Percentiles rank a stretch among this genome's conserved stretches.
These are phyloP conservation scores for Hippocampus barbouri DNA, from an alignment of 2,113 vertebrate species.

Conservation along the genomic window DNA sequence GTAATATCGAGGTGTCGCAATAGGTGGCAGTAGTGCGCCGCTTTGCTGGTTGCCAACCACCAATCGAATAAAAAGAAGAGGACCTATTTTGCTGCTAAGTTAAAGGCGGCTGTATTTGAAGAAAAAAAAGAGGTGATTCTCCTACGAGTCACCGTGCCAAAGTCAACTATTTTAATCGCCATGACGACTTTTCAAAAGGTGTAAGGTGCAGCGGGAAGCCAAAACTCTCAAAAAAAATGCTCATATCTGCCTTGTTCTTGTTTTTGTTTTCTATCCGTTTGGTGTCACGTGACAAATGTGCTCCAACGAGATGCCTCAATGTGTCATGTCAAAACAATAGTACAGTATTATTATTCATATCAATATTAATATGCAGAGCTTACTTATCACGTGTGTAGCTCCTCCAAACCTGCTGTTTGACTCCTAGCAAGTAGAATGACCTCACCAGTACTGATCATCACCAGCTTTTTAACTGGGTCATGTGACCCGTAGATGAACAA, in stretches of 20 bases:
- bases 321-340: slow-evolving; percentile 31
- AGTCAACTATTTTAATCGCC: slow-evolving; percentile 28
- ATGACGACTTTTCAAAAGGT: slow-evolving; percentile 34
- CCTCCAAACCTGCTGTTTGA: slow-evolving; percentile 17
- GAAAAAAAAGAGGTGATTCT: neutral
- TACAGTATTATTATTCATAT: slow-evolving; percentile 10
- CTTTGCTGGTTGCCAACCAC: neutral
- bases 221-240: slow-evolving; percentile 36
- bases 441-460: slow-evolving; percentile 59
- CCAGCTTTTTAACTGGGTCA: slow-evolving; percentile 62
- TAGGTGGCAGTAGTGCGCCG: neutral
- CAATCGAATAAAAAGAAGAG: neutral
- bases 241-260: slow-evolving; percentile 37
- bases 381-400: slow-evolving; percentile 40
- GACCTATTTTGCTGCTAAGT: neutral
- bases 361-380: slow-evolving; percentile 25
- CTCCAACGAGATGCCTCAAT: slow-evolving; percentile 9
- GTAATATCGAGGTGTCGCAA: neutral
- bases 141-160: slow-evolving; percentile 39
- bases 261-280: slow-evolving; percentile 2
- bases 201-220: slow-evolving; percentile 40
- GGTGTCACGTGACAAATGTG: slow-evolving; percentile 5
- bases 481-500: slow-evolving; percentile 66
- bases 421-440: neutral
- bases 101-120: neutral